Percentiles rank a stretch among this genome's conserved stretches.
Conservation (phyloP, 2,113 vertebrate species). For the Anolis sagrei region DNA sequence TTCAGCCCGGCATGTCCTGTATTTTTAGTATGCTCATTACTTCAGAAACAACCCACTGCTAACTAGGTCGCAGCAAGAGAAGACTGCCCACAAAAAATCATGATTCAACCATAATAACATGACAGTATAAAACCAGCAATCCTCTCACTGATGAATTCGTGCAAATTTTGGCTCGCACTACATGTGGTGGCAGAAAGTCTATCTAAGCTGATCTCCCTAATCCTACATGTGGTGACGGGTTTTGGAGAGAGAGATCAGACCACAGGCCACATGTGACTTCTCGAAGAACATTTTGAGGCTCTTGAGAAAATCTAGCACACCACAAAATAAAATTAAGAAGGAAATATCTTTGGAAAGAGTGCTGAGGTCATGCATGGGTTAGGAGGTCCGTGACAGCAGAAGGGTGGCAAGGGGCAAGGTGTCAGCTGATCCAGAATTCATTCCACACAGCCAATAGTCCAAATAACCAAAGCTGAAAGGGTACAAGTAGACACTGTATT, state of each 20-base stretch:
- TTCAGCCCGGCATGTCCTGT: not conserved
- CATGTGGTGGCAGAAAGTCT: not conserved
- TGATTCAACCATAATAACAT: not conserved
- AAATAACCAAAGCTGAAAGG: too few species aligned
- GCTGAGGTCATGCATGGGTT: too few species aligned
- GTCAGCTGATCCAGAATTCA: too few species aligned
- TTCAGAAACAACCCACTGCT: not conserved
- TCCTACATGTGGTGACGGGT: not conserved
- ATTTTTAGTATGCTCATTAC: slow-evolving; percentile 17
- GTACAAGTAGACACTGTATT: too few species aligned
- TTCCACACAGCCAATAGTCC: too few species aligned
- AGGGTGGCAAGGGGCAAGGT: too few species aligned
- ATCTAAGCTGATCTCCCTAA: not conserved
- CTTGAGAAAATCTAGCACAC: too few species aligned
- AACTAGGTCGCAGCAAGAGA: not conserved
- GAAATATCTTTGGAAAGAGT: too few species aligned
- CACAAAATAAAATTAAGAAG: too few species aligned
- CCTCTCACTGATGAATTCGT: not conserved
- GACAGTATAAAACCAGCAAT: not conserved
- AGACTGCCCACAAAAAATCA: not conserved
- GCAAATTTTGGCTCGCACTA: not conserved
- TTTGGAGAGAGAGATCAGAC: not conserved
- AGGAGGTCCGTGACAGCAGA: too few species aligned
- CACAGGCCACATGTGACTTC: too few species aligned
- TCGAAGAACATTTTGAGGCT: too few species aligned